Percentiles rank a stretch among this genome's conserved stretches.
phyloP scores from a whole-genome alignment of 1,140 invertebrate species.

The Hypsibius dujardini region DNA sequence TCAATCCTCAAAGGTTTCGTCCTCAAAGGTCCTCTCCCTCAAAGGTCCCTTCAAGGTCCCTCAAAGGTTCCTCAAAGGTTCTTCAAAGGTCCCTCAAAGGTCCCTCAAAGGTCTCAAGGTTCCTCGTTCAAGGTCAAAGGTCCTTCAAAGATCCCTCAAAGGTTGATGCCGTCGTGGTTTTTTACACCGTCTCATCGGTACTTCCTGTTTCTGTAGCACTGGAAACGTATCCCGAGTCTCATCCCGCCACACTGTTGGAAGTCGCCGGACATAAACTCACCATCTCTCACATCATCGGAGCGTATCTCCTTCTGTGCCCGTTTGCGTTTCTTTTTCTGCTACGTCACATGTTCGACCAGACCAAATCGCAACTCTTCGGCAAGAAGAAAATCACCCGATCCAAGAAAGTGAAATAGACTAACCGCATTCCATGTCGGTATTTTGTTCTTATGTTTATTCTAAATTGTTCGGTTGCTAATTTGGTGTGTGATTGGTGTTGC shows the following conservation, averaged over 20 bases:
- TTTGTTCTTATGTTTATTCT: neutral
- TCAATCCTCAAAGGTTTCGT: no score
- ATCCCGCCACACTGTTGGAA: neutral
- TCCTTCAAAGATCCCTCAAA: no score
- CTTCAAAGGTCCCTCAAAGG: no score
- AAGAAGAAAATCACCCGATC: neutral
- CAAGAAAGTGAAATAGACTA: neutral
- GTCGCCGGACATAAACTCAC: neutral
- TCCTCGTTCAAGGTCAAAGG: no score
- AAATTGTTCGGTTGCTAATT: neutral
- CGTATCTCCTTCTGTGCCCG: neutral
- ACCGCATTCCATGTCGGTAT: neutral
- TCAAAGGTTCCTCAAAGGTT: no score
- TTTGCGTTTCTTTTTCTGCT: neutral
- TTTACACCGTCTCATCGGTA: no score
- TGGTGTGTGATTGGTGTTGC: neutral
- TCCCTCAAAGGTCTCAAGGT: no score
- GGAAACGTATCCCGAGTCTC: neutral
- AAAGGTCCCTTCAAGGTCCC: no score
- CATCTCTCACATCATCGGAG: neutral
- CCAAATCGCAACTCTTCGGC: slow-evolving; percentile 2
- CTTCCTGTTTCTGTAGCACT: neutral
- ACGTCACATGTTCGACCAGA: neutral
- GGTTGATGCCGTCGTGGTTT: no score
- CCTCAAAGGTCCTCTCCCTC: no score